These are phyloP conservation scores for Myanophis thanlyinensis DNA, from an alignment of 2,113 vertebrate genomes.

Conservation along the genomic window DNA sequence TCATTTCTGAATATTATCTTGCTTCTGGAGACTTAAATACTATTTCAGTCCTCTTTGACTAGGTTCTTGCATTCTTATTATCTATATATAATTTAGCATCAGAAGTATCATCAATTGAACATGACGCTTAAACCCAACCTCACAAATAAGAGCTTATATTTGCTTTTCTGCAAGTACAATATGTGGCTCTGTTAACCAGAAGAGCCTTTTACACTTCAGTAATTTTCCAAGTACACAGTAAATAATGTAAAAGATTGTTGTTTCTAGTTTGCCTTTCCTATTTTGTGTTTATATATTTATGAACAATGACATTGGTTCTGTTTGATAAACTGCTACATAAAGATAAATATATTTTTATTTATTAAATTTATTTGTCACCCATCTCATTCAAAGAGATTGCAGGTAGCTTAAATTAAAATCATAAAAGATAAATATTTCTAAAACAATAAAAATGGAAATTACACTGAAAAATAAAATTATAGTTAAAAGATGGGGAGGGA, in stretches of 20 bases:
- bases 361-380: not conserved
- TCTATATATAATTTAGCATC: not conserved
- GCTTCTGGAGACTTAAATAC: not conserved
- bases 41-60: not conserved
- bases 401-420: too few species aligned
- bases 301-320: not conserved
- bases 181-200: not conserved
- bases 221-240: not conserved
- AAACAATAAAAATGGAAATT: too few species aligned
- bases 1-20: not conserved
- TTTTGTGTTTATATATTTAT: not conserved
- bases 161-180: not conserved
- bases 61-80: not conserved
- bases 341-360: not conserved
- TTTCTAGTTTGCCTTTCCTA: not conserved
- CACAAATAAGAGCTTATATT: not conserved
- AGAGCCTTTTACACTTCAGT: not conserved
- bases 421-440: too few species aligned
- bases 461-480: too few species aligned
- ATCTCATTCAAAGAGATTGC: not conserved
- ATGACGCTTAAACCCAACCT: not conserved
- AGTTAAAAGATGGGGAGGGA: too few species aligned
- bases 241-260: not conserved
- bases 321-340: not conserved
- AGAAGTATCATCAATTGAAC: not conserved